These are phyloP conservation scores for Drosophila dives DNA, from an alignment of 2,888 invertebrate species.

Conservation along the genomic window DNA sequence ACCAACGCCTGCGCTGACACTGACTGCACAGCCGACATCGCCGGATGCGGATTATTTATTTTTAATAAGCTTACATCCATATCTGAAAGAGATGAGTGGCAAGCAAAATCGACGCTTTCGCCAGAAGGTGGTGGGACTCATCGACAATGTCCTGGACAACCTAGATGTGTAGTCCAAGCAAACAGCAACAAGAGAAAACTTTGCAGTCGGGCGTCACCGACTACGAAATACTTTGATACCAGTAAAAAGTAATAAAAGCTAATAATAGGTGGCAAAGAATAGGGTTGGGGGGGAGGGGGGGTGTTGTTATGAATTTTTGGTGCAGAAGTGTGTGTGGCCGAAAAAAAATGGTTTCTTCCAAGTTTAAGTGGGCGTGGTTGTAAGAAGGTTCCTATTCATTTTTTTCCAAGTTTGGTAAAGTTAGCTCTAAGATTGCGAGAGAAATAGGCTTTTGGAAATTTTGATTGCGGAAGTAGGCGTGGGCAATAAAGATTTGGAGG, in stretches of 20 bases:
- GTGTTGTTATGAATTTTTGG: too few species aligned
- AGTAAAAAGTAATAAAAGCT: background rate
- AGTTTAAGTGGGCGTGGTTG: too few species aligned
- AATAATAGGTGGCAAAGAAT: background rate
- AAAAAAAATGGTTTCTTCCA: too few species aligned
- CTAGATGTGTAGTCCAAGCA: conserved; percentile 47
- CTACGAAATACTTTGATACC: conserved; percentile 1
- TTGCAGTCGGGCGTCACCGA: background rate
- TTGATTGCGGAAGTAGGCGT: too few species aligned
- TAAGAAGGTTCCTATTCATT: too few species aligned
- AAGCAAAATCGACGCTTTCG: conserved; percentile 83
- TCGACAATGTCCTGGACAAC: conserved; percentile 81
- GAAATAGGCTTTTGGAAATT: too few species aligned
- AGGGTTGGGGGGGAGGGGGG: too few species aligned
- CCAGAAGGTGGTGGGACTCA: conserved; percentile 81
- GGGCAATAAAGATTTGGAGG: too few species aligned
- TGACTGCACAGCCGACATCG: conserved; percentile 11
- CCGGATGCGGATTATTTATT: conserved; percentile 82
- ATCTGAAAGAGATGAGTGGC: conserved; percentile 81
- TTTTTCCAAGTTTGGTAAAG: too few species aligned
- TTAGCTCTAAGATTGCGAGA: too few species aligned
- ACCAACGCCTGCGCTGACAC: conserved; percentile 6
- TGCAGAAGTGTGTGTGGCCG: too few species aligned
- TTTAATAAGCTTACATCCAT: conserved; percentile 82
- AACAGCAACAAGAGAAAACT: background rate